phyloP scores from a whole-genome alignment of 2,113 vertebrate species.

The Coptodon rendalli region DNA sequence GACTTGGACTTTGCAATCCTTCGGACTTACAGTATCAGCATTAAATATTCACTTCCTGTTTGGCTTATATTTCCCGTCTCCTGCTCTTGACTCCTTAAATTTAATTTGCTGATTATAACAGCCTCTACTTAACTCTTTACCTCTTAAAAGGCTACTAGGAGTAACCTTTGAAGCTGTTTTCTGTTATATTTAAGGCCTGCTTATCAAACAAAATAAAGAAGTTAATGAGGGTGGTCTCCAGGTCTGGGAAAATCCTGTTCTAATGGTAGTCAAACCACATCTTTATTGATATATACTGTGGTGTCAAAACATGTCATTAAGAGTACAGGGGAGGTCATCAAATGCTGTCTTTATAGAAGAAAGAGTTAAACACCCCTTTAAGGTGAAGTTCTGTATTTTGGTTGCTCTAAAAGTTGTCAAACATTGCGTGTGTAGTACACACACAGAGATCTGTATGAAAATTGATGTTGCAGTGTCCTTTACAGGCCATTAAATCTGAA shows the following conservation, averaged over 20 bases:
- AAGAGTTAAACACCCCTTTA: neutral
- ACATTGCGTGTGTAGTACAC: neutral
- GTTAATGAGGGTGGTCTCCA: neutral
- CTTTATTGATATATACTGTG: neutral
- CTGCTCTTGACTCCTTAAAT: neutral
- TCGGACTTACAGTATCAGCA: neutral
- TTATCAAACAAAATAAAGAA: neutral
- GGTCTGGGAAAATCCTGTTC: neutral
- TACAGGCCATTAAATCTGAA: slow-evolving; percentile 61
- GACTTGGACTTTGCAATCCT: neutral
- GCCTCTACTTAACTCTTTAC: neutral
- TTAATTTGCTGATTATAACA: neutral
- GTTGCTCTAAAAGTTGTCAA: neutral
- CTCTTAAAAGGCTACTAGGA: neutral
- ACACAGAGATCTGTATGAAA: slow-evolving; percentile 23
- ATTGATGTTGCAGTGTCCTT: slow-evolving; percentile 56
- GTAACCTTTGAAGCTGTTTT: neutral
- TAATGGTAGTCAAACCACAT: neutral
- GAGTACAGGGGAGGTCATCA: neutral
- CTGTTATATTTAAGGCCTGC: neutral
- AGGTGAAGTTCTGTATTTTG: neutral
- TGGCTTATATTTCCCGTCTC: neutral
- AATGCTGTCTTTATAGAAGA: neutral
- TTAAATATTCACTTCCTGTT: neutral
- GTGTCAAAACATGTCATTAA: neutral